phyloP scores from a whole-genome alignment of 2,797 vertebrate species.

The Galaxias olidus region DNA sequence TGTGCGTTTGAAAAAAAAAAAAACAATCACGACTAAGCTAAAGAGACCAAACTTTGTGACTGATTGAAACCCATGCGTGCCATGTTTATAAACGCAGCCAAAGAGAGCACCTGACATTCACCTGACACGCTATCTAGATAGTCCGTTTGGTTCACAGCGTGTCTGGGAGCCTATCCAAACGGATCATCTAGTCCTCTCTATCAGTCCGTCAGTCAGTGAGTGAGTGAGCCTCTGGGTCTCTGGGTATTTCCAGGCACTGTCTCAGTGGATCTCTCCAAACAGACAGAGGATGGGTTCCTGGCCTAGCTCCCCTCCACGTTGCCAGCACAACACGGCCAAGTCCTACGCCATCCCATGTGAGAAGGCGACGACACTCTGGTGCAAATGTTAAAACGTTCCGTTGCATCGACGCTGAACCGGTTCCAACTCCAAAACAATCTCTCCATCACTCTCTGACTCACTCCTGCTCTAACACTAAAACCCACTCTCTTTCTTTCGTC shows the following conservation, averaged over 20 bases:
- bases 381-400: conserved; percentile 45
- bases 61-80: conserved; percentile 41
- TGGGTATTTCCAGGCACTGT: not conserved
- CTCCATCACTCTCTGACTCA: too few species aligned
- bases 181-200: not conserved
- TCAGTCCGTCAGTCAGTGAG: not conserved
- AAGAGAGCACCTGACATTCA: not conserved
- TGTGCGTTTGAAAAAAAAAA: too few species aligned
- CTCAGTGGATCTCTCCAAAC: conserved; percentile 21
- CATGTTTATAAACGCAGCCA: conserved; percentile 26
- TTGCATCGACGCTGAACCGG: conserved; percentile 39
- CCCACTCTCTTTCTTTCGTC: too few species aligned
- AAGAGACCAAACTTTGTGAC: not conserved
- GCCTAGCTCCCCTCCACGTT: conserved; percentile 19
- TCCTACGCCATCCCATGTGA: conserved; percentile 38
- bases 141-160: too few species aligned
- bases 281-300: conserved; percentile 32
- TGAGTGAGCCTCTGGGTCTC: conserved; percentile 1
- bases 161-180: too few species aligned
- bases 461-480: too few species aligned
- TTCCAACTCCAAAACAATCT: not conserved
- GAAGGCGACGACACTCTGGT: conserved; percentile 24
- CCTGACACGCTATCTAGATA: too few species aligned
- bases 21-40: too few species aligned
- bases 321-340: conserved; percentile 39